Conservation (phyloP, 2,797 vertebrate species). For the Jordanella pulchra region DNA sequence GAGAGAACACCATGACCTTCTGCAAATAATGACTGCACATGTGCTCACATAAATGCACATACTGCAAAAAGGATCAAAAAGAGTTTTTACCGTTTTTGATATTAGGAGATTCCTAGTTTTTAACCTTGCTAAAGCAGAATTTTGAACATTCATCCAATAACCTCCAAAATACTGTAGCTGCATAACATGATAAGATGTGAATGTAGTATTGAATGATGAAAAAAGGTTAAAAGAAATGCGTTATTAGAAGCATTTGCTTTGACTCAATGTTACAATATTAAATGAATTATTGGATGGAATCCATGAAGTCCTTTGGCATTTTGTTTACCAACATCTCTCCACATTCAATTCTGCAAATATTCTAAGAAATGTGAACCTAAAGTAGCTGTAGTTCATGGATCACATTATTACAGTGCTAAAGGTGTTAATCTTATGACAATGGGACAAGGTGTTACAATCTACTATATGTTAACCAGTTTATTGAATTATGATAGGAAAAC, state of each 20-base stretch:
- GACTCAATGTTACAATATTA: not conserved
- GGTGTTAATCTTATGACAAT: not conserved
- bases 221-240: not conserved
- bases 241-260: not conserved
- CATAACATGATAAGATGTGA: not conserved
- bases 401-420: too few species aligned
- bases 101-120: constrained; percentile 2
- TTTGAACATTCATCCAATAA: constrained; percentile 6
- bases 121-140: constrained; percentile 12
- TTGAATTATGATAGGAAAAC: not conserved
- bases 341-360: not conserved
- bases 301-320: not conserved
- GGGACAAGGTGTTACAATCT: constrained; percentile 9
- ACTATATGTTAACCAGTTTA: not conserved
- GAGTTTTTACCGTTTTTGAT: constrained; percentile 20
- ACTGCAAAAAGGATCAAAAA: constrained; percentile 18
- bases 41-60: constrained; percentile 20
- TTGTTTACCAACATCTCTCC: not conserved
- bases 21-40: constrained; percentile 39
- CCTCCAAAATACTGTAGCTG: not conserved
- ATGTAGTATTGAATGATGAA: constrained; percentile 3
- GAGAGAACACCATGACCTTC: constrained; percentile 65
- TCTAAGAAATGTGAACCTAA: too few species aligned
- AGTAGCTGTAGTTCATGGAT: too few species aligned
- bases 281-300: not conserved